phyloP scores from a whole-genome alignment of 2,888 invertebrate genomes.

The Erpobdella octoculata region DNA sequence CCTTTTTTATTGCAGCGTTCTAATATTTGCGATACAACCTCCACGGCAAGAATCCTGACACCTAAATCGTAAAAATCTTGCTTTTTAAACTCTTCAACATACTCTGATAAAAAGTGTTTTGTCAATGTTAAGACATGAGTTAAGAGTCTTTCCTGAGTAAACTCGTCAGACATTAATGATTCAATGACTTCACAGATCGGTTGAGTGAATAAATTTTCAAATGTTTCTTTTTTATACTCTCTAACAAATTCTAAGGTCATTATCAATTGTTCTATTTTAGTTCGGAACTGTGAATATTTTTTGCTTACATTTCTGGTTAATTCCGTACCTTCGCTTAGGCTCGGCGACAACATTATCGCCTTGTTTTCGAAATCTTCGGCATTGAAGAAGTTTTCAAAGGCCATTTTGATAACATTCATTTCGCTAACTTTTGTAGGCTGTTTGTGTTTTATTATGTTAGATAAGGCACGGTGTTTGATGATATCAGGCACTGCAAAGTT shows the following conservation, averaged over 20 bases:
- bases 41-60: not conserved
- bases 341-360: not conserved
- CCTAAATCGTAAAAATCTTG: not conserved
- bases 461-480: slow-evolving; percentile 7
- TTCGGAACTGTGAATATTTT: not conserved
- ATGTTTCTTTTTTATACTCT: not conserved
- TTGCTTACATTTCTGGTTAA: not conserved
- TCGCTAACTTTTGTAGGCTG: not conserved
- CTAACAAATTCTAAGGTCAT: not conserved
- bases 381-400: not conserved
- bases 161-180: not conserved
- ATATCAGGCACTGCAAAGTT: not conserved
- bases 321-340: not conserved
- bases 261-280: not conserved
- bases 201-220: not conserved
- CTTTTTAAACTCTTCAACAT: not conserved
- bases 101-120: not conserved
- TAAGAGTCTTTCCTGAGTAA: not conserved
- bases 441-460: not conserved
- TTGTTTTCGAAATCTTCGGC: not conserved
- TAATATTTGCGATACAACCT: not conserved
- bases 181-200: not conserved
- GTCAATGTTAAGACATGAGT: not conserved
- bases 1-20: not conserved
- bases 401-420: not conserved